A percentile compares a stretch with the other conserved stretches of the same genome.
These are phyloP conservation scores for Drosophila azteca DNA, from an alignment of 1,140 invertebrate genomes.

Conservation along the genomic window DNA sequence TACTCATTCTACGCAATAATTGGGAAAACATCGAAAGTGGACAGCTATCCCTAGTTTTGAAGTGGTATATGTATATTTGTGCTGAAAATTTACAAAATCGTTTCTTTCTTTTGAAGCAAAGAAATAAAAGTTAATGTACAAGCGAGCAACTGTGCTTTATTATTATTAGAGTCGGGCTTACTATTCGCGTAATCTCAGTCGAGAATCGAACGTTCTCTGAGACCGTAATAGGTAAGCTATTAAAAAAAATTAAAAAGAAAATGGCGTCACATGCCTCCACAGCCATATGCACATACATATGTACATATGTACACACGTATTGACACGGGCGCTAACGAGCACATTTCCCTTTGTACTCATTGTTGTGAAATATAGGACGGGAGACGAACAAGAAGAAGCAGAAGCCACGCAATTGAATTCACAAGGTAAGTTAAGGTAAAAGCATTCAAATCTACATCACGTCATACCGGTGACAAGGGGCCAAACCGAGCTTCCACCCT, in stretches of 20 bases:
- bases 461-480: slow-evolving; percentile 10
- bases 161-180: slow-evolving; percentile 10
- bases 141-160: neutral
- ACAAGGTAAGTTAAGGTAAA: slow-evolving; percentile 73
- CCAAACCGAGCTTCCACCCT: neutral
- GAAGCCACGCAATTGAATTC: slow-evolving; percentile 16
- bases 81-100: slow-evolving; percentile 1
- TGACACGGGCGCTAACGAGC: slow-evolving; percentile 6
- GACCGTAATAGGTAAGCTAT: slow-evolving; percentile 48
- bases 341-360: slow-evolving; percentile 7
- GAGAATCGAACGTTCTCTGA: neutral
- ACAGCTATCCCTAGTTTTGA: too few species aligned
- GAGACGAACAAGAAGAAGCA: slow-evolving; percentile 3
- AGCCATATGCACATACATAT: slow-evolving; percentile 10
- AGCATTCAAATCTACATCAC: slow-evolving; percentile 26
- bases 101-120: slow-evolving; percentile 2
- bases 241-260: slow-evolving; percentile 51
- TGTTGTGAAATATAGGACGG: slow-evolving; percentile 13
- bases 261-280: slow-evolving; percentile 56
- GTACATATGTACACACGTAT: neutral
- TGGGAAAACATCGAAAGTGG: too few species aligned
- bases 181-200: neutral
- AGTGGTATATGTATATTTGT: slow-evolving; percentile 4
- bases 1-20: too few species aligned
- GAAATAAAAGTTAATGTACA: neutral